Evolutionary conservation across 30 jellyfish, hydroid and myxozoan genomes (phyloP).

Genomic region (Hydractinia symbiolongicarpus): DNA sequence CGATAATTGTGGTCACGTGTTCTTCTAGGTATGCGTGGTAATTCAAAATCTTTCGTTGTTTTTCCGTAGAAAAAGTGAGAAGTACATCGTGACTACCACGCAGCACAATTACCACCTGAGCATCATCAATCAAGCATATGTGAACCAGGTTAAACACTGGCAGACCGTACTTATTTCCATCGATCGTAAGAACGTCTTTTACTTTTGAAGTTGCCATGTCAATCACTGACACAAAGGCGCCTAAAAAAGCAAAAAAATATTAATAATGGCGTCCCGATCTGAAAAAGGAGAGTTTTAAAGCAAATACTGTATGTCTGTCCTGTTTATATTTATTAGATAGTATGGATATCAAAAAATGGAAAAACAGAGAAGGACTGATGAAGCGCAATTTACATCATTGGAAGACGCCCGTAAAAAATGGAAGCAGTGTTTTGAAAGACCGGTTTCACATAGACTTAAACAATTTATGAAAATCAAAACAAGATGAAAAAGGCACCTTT

Average conservation of each 20-base stretch:
- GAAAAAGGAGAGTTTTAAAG: neutral
- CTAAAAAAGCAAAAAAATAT: constrained; percentile 13
- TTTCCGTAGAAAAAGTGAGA: constrained; percentile 32
- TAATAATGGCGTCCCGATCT: neutral
- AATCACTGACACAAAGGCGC: constrained; percentile 50
- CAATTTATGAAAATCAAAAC: neutral
- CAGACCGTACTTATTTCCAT: constrained; percentile 20
- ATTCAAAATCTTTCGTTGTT: constrained; percentile 25
- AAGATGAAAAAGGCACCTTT: neutral
- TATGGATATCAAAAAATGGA: too few relatives aligned
- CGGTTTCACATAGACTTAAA: neutral
- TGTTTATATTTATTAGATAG: too few relatives aligned
- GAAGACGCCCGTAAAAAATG: too few relatives aligned
- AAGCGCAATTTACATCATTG: too few relatives aligned
- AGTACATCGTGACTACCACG: constrained; percentile 63
- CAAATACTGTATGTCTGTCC: too few relatives aligned
- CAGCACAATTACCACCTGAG: constrained; percentile 57
- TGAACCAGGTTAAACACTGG: neutral
- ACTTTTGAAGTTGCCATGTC: constrained; percentile 32
- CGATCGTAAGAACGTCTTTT: constrained; percentile 18
- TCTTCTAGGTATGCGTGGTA: constrained; percentile 25
- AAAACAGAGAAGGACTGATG: too few relatives aligned
- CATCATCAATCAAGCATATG: constrained; percentile 21
- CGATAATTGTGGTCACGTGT: constrained; percentile 51
- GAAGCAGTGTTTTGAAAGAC: too few relatives aligned